Evolutionary conservation across 2,888 invertebrate genomes (phyloP).

Genomic region (Lithodes maja): DNA sequence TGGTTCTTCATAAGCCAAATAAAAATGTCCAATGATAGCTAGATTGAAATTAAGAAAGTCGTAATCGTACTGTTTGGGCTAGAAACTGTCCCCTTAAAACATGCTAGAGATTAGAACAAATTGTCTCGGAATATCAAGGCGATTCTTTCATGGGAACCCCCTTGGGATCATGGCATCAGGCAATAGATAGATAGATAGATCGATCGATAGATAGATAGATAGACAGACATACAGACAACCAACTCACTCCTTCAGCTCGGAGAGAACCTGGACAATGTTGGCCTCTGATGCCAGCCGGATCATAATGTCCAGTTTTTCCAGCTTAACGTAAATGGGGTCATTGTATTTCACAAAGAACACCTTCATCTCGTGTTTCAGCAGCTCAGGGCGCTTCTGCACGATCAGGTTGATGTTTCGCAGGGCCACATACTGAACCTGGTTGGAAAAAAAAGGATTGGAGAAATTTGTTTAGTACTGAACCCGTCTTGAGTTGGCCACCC

Average conservation of each 20-base stretch:
- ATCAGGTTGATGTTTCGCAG: slow-evolving; percentile 98
- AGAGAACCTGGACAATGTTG: slow-evolving; percentile 98
- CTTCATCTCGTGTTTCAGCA: slow-evolving; percentile 99
- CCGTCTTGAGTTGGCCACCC: no score
- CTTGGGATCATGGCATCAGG: background rate
- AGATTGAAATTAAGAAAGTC: background rate
- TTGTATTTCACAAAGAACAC: slow-evolving; percentile 99
- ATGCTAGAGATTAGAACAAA: background rate
- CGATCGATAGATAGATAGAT: no score
- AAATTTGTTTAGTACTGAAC: no score
- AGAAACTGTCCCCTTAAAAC: no score
- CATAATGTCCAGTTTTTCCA: slow-evolving; percentile 99
- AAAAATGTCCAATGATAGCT: no score
- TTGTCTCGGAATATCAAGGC: background rate
- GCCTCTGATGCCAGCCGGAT: slow-evolving; percentile 97
- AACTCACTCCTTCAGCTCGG: slow-evolving; percentile 92
- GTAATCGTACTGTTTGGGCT: no score
- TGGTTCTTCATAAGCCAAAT: no score
- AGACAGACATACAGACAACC: background rate
- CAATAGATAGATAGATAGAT: no score
- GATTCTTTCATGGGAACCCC: background rate
- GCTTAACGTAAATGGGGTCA: slow-evolving; percentile 99
- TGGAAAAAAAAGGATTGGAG: no score
- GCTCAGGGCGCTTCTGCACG: slow-evolving; percentile 98
- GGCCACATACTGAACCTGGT: slow-evolving; percentile 95